These are phyloP conservation scores for Amblyjoppa fuscipennis DNA, from an alignment of 2,888 invertebrate species.

Conservation along the genomic window DNA sequence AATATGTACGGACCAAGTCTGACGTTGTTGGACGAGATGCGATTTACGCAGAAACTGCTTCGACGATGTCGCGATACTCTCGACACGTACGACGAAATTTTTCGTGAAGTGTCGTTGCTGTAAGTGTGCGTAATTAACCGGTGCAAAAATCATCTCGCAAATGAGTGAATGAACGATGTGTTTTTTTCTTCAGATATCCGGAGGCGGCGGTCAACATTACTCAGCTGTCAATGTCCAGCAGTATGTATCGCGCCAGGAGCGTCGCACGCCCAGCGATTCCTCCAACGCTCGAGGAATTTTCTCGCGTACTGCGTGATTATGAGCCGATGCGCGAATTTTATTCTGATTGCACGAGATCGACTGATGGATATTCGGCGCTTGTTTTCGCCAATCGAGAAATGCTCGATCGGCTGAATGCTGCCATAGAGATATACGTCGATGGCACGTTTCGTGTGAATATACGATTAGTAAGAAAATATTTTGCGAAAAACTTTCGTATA, in stretches of 20 bases:
- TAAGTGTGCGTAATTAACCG: background rate
- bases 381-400: background rate
- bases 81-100: background rate
- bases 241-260: background rate
- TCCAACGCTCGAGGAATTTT: background rate
- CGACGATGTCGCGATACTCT: background rate
- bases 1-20: background rate
- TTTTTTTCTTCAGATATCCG: background rate
- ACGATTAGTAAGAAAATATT: background rate
- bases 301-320: background rate
- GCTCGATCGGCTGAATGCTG: background rate
- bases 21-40: conserved; percentile 4
- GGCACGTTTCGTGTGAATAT: background rate
- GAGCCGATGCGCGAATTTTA: background rate
- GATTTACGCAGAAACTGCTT: background rate
- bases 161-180: background rate
- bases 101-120: background rate
- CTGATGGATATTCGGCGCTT: background rate
- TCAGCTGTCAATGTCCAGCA: background rate
- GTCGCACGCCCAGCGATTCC: background rate
- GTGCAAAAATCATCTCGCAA: background rate
- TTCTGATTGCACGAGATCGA: background rate
- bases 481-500: background rate
- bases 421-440: background rate
- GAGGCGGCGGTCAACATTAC: background rate